Base-by-base conservation (phyloP, 1,140 invertebrate genomes). In the Dolichoris vasculosae region DNA sequence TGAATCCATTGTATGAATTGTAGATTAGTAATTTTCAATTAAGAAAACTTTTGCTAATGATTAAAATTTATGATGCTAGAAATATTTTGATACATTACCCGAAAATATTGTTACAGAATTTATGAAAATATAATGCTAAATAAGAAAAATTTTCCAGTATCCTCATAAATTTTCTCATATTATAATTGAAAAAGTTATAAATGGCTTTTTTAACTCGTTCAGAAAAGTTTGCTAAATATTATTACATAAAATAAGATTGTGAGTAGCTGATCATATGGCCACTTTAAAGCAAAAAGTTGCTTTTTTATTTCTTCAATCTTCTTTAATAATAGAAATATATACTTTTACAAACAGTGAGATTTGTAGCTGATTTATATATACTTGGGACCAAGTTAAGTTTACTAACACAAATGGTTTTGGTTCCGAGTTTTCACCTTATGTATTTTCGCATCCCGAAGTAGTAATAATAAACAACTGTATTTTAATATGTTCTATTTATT, bases 141-240 rank as follows among this genome's bases (percentile, higher is more conserved):
- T 64, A 64, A 64, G 26, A n/a, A 64, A 64, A n/a, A 20, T 6
- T 30, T 9, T 9, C 4, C 30, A 64, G 26, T 2, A n/a, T 30
- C 30, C 20, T 6, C 30, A 64, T 30, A 64, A n/a, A 64, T 64
- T 64, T 64, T n/a, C 20, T n/a, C 11, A 64, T 64, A 13, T 64
- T 64, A 30, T 64, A 30, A 64, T 64, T 64, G n/a, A 64, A 64
- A 30, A 64, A 30, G 59, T 64, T 64, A 64, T 64, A 64, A 64
- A 64, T 64, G n/a, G 4, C 4, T 64, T 64, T 64, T 30, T 64
- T 30, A 64, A 64, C 59, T n/a, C 0, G 4, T 64, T 64, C n/a
- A 30, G 26, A 64, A 46, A 30, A 64, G 26, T 64, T 64, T 64
- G 7, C 23, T 64, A 64, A 64, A n/a, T 6, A 64, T 64, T 64